Conservation (phyloP, 2,113 vertebrate genomes). For the Vimba vimba region DNA sequence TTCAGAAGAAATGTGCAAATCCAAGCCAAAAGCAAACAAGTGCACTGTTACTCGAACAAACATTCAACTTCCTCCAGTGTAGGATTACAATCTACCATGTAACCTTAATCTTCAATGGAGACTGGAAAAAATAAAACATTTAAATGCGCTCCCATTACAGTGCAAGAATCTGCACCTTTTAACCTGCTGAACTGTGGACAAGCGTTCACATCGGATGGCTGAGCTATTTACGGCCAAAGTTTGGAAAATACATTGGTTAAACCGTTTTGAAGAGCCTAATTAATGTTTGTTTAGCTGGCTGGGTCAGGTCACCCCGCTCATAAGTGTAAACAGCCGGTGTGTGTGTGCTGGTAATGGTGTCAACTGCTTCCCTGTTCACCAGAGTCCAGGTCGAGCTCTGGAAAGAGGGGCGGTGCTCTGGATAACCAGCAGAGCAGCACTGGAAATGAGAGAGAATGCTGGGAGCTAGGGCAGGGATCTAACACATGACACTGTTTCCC, state of each 20-base stretch:
- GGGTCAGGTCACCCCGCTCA: constrained; percentile 41
- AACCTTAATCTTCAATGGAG: constrained; percentile 19
- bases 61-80: neutral
- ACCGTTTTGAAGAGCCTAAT: constrained; percentile 14
- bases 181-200: neutral
- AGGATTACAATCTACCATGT: constrained; percentile 37
- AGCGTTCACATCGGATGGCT: neutral
- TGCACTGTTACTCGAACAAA: constrained; percentile 3
- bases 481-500: constrained; percentile 50
- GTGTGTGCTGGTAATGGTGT: constrained; percentile 13
- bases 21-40: constrained; percentile 6
- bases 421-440: constrained; percentile 19
- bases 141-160: neutral
- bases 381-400: constrained; percentile 3
- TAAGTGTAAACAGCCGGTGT: constrained; percentile 31
- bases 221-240: neutral
- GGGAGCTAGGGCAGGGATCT: constrained; percentile 42
- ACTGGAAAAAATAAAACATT: constrained; percentile 15
- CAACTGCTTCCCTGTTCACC: constrained; percentile 14
- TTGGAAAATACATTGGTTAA: neutral
- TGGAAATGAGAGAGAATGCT: constrained; percentile 51
- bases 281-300: constrained; percentile 38
- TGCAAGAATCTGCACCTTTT: constrained; percentile 10
- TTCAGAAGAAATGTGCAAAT: neutral
- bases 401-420: neutral